Conservation (phyloP, 2,113 vertebrate species). For the Ramphastos sulfuratus region DNA sequence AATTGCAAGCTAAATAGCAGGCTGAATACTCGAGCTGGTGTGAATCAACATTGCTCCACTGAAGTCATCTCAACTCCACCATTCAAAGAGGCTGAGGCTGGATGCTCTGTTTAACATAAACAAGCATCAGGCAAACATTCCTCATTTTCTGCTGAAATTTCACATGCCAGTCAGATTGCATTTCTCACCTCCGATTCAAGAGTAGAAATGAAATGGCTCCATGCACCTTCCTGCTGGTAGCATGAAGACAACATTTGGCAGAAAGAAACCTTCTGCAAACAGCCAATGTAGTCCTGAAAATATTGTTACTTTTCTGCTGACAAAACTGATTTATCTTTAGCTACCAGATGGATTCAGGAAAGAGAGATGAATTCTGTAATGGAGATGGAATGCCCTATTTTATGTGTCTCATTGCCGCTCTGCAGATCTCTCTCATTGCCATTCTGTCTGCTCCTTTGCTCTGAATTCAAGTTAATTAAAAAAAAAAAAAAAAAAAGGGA, state of each 20-base stretch:
- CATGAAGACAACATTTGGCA: neutral
- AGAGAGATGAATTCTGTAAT: conserved; percentile 30
- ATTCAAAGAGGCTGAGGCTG: neutral
- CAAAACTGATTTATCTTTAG: conserved; percentile 6
- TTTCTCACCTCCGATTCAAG: neutral
- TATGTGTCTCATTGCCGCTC: neutral
- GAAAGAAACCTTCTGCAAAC: conserved; percentile 17
- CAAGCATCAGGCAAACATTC: neutral
- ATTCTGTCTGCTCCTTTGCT: neutral
- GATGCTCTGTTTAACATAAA: neutral
- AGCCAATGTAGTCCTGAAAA: neutral
- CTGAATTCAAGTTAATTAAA: neutral
- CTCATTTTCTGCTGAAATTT: conserved; percentile 4
- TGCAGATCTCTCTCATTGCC: neutral
- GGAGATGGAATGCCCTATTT: neutral
- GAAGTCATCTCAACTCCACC: neutral
- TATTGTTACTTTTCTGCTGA: conserved; percentile 24
- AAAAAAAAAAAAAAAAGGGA: neutral
- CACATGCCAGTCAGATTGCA: neutral
- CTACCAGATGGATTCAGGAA: neutral
- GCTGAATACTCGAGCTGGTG: neutral
- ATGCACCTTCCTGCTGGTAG: neutral
- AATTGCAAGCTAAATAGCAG: neutral
- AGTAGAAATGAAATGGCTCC: conserved; percentile 8
- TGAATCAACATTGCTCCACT: neutral